These are phyloP conservation scores for Pseudochaenichthys georgianus DNA, from an alignment of 2,797 vertebrate genomes.

Conservation along the genomic window DNA sequence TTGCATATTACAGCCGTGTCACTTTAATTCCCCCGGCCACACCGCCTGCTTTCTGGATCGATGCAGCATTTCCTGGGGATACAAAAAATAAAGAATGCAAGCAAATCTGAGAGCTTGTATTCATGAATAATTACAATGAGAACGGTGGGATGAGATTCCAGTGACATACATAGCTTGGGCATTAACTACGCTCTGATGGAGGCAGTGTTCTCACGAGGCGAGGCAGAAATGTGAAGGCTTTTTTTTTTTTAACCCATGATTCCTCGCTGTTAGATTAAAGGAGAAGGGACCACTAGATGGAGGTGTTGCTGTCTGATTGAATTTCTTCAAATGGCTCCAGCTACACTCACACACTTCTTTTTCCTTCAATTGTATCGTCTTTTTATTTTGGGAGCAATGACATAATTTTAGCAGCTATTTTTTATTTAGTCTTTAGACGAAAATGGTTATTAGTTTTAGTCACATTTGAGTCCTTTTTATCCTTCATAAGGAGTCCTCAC, in stretches of 20 bases:
- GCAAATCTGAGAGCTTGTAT: constrained; percentile 26
- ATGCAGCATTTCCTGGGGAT: constrained; percentile 59
- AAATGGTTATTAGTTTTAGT: too few relatives aligned
- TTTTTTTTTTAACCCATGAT: constrained; percentile 46
- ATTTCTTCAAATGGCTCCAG: background rate
- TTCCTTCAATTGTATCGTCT: too few relatives aligned
- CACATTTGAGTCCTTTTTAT: too few relatives aligned
- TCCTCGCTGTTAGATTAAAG: constrained; percentile 21
- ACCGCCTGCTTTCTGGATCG: constrained; percentile 40
- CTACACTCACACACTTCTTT: background rate
- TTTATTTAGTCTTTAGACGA: too few relatives aligned
- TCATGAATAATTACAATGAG: constrained; percentile 57
- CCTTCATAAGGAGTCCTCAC: too few relatives aligned
- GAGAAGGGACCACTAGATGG: constrained; percentile 69
- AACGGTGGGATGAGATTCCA: constrained; percentile 32
- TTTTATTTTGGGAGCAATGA: too few relatives aligned
- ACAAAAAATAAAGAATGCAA: constrained; percentile 3
- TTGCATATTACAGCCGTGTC: constrained; percentile 69
- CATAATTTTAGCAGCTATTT: too few relatives aligned
- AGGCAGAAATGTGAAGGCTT: constrained; percentile 1
- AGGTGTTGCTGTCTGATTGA: constrained; percentile 39
- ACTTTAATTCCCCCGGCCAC: constrained; percentile 72
- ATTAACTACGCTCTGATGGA: constrained; percentile 38
- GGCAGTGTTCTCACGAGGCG: constrained; percentile 33
- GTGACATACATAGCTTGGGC: constrained; percentile 39